Percentiles rank a stretch among this genome's conserved stretches.
Evolutionary conservation across 2,797 vertebrate genomes (phyloP).

Genomic region (Cuniculus paca): DNA sequence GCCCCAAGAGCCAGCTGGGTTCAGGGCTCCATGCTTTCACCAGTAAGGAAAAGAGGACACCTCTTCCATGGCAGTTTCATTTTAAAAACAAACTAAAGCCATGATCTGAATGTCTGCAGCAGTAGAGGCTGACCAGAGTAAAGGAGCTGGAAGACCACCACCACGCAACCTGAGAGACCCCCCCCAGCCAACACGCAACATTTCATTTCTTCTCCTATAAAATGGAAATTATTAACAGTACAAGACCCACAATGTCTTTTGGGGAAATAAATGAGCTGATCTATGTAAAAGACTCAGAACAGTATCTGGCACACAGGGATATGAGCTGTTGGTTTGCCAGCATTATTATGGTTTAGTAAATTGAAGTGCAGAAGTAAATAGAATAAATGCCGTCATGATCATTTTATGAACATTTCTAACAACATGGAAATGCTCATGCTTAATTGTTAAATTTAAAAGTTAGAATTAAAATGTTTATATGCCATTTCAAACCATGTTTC

Average conservation of each 20-base stretch:
- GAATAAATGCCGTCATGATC: background rate
- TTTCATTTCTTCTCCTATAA: background rate
- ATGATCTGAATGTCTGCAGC: background rate
- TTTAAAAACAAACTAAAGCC: background rate
- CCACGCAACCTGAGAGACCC: background rate
- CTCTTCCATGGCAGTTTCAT: background rate
- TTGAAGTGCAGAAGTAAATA: conserved; percentile 6
- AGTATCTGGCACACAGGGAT: background rate
- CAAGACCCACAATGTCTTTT: background rate
- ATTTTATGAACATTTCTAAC: conserved; percentile 60
- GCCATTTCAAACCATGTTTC: conserved; percentile 29
- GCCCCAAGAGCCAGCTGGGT: background rate
- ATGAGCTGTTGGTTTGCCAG: background rate
- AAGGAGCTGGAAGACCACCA: background rate
- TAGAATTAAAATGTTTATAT: conserved; percentile 38
- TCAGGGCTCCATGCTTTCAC: background rate
- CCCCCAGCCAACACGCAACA: background rate
- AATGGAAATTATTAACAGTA: background rate
- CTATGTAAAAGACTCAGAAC: background rate
- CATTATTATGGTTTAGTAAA: background rate
- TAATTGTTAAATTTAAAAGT: conserved; percentile 51
- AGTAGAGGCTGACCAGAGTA: fast-evolving
- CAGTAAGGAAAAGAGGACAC: background rate
- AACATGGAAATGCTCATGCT: background rate
- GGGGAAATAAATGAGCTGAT: background rate